These are phyloP conservation scores for Nymphalis io DNA, from an alignment of 1,140 invertebrate species.

Conservation along the genomic window DNA sequence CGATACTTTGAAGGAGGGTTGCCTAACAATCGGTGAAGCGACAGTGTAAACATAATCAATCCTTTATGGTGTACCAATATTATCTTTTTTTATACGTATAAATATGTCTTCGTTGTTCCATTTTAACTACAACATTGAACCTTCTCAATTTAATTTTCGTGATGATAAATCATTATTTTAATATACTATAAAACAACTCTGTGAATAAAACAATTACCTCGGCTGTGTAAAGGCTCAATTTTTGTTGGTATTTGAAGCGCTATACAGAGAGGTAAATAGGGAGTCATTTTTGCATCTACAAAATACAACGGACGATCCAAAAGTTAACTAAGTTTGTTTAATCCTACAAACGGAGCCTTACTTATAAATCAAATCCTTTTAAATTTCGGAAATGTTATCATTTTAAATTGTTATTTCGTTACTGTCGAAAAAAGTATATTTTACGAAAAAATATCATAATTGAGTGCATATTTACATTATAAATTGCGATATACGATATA, in stretches of 20 bases:
- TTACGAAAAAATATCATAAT: background rate
- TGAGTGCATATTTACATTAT: no score
- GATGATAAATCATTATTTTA: background rate
- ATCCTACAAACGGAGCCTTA: slow-evolving; percentile 52
- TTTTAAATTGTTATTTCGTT: slow-evolving; percentile 20
- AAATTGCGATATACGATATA: no score
- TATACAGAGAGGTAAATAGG: background rate
- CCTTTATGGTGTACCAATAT: slow-evolving; percentile 11
- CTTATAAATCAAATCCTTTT: slow-evolving; percentile 59
- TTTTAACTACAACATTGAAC: background rate
- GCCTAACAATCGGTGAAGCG: slow-evolving; percentile 10
- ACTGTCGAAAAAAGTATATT: background rate
- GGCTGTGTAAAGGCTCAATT: background rate
- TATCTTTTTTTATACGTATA: background rate
- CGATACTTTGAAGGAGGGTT: slow-evolving; percentile 18
- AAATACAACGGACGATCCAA: slow-evolving; percentile 22
- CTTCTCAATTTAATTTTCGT: background rate
- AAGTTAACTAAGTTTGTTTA: slow-evolving; percentile 56
- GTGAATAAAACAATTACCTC: slow-evolving; percentile 3
- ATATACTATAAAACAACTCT: background rate
- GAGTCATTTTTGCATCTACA: slow-evolving; percentile 8
- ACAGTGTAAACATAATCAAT: slow-evolving; percentile 25
- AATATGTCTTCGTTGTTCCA: background rate
- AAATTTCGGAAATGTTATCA: slow-evolving; percentile 61
- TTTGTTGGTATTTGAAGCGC: background rate